Evolutionary conservation across 1,140 invertebrate genomes (phyloP).

Genomic region (Microplitis mediator): DNA sequence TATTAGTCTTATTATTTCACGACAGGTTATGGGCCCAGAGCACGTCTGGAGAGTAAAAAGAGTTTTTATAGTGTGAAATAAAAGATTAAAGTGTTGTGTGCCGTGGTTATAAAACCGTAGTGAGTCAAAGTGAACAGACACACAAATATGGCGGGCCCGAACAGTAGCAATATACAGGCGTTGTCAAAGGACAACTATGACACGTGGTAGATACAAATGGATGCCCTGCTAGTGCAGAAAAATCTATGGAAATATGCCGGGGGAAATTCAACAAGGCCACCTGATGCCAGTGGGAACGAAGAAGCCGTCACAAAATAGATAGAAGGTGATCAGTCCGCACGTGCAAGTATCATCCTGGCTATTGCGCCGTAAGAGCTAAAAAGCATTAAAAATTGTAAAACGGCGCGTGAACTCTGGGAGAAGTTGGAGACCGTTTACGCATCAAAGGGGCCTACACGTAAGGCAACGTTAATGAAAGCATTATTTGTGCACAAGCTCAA

Average conservation of each 20-base stretch:
- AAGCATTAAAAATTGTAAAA: constrained; percentile 1
- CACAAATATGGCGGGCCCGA: not conserved
- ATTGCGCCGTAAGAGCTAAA: not conserved
- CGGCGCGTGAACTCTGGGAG: not conserved
- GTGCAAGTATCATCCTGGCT: not conserved
- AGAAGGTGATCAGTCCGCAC: not conserved
- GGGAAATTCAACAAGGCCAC: not conserved
- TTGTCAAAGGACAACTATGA: not conserved
- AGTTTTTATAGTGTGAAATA: too few relatives aligned
- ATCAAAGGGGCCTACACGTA: not conserved
- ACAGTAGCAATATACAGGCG: not conserved
- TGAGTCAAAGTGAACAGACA: too few relatives aligned
- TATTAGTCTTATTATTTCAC: too few relatives aligned
- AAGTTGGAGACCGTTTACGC: not conserved
- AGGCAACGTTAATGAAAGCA: not conserved
- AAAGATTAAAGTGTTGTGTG: too few relatives aligned
- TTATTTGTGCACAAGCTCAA: not conserved
- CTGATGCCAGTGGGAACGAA: not conserved
- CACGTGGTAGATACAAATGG: constrained; percentile 2
- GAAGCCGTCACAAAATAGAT: not conserved
- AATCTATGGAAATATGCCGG: not conserved
- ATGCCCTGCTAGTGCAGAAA: not conserved
- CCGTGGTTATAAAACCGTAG: too few relatives aligned
- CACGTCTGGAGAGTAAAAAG: too few relatives aligned
- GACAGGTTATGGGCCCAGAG: too few relatives aligned